Evolutionary conservation across 2,113 vertebrate genomes (phyloP), one percentile per base, ranked within the genome.

Genomic region (Ibidorhyncha struthersii): DNA sequence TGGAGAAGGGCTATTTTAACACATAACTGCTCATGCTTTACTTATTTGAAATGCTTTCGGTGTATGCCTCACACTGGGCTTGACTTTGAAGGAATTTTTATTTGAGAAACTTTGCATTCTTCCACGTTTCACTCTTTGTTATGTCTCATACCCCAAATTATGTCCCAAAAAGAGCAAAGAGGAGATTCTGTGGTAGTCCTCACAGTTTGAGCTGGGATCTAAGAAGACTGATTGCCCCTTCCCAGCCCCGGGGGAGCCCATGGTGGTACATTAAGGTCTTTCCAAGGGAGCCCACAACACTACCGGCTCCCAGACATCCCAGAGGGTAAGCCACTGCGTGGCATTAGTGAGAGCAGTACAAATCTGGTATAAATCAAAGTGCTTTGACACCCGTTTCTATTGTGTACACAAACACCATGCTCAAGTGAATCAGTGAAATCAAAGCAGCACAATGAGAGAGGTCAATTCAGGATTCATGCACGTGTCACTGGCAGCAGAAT

Each of bases 51-150:
- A 82, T 56, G 27, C 43, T 81, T 82, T 65, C 77, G 62, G 34
- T 2, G 15, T 92, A 12, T 69, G 27, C 40, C 49, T 91, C 36
- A 91, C 29, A 30, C 43, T 72, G 77, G 40, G 34, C 21, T 84
- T 76, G 81, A 93, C 49, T 86, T 80, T 34, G 49, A 96, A 89
- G 30, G 73, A 91, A 53, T 74, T 92, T 89, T 91, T 77, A 66
- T 77, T 76, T 78, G 83, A 96, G 70, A 67, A 96, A 45, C 4
- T 4, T 32, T 18, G 8, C 27, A 22, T 67, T 86, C 32, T 92
- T 95, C 43, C 69, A 50, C 89, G 45, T 69, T 89, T 82, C 36
- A 52, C 16, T 65, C 38, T 59, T 72, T 85, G 55, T 82, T 47
- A 47, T 73, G 49, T 17, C 9, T 70, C 41, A n/a, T 49, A 34